phyloP scores from a whole-genome alignment of 2,888 invertebrate species.

The Labia minor region DNA sequence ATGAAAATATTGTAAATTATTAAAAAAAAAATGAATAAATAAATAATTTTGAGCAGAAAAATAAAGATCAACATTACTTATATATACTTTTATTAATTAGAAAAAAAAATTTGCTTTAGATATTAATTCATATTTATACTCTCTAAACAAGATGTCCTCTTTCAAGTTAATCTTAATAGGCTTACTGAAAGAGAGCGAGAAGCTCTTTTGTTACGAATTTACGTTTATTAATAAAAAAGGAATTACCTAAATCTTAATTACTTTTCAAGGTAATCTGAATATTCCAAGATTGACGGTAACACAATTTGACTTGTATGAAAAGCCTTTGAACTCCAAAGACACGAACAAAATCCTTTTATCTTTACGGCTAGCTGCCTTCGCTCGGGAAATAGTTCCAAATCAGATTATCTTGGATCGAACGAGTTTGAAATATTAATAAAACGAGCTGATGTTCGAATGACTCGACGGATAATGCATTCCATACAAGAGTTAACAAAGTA shows the following conservation, averaged over 20 bases:
- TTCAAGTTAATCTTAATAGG: no score
- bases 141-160: no score
- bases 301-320: constrained; percentile 13
- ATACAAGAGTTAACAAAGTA: constrained; percentile 7
- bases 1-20: no score
- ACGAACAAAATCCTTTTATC: constrained; percentile 8
- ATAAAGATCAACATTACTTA: no score
- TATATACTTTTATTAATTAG: no score
- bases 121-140: no score
- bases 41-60: no score
- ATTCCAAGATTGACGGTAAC: background rate
- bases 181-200: no score
- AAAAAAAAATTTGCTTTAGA: no score
- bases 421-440: constrained; percentile 13
- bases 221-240: no score
- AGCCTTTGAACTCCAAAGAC: background rate
- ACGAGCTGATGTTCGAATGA: constrained; percentile 13
- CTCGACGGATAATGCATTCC: constrained; percentile 13
- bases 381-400: background rate
- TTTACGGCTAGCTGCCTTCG: background rate
- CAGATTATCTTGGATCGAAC: constrained; percentile 8
- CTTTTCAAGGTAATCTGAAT: background rate
- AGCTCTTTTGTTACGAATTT: no score
- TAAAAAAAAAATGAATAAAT: no score
- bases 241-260: background rate